Base-by-base conservation (phyloP, 2,888 invertebrate species). In the Ophioninae sp. region DNA sequence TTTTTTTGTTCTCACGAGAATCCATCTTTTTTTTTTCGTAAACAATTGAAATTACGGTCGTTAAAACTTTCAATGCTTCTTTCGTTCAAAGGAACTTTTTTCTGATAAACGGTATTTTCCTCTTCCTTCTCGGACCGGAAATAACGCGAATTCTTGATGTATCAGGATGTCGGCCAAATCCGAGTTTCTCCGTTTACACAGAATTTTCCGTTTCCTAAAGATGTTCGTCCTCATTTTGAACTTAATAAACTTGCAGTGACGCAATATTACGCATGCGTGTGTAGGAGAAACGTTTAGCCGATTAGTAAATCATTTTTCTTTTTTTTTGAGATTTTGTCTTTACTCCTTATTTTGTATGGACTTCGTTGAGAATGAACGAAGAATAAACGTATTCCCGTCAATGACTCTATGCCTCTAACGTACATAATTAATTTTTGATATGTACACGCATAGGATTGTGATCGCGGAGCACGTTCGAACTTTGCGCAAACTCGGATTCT, bases 361-460 rank as follows among this genome's bases (percentile, higher is more conserved):
- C 56, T 59, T 76, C 67, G 67, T 41, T 68, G 51, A 13, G 58
- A 76, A 59, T 67, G 37, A 79, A 72, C 37, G 41, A 69, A 44
- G 22, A 22, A 64, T 8, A 64, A 79, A 69, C 64, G 51, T 22
- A 79, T 22, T 79, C 67, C 63, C 59, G 64, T 59, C 39, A 64
- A 64, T 51, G 59, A 73, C 30, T 71, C 44, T 44, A 61, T 63
- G 61, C 69, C 41, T 30, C 39, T 56, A 51, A 61, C 22, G 82
- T 79, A 83, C 82, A 79, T 76, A 75, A 82, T 41, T 79, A 39
- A 63, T 67, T 72, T 76, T 72, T 58, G 61, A 79, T 83, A 83
- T 77, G 80, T 77, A 77, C 77, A 73, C 76, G 80, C 76, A 77
- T 56, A 80, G 68, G 22, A 77, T 20, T 22, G 65, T 37, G 37